phyloP scores from a whole-genome alignment of 2,888 invertebrate genomes.

The Parnassius glacialis region DNA sequence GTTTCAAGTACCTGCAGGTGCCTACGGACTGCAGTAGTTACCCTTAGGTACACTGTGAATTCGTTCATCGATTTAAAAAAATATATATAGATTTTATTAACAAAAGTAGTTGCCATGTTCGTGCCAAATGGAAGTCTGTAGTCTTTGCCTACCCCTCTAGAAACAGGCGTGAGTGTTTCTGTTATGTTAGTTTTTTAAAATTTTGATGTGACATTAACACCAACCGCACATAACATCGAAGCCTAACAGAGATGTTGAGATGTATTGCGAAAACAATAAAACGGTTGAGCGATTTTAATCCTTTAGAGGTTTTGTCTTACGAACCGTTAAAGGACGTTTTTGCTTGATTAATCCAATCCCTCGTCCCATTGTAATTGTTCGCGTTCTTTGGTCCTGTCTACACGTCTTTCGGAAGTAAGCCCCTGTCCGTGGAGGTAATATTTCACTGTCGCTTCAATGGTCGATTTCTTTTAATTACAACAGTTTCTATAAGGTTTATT shows the following conservation, averaged over 20 bases:
- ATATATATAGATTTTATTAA: too few species aligned
- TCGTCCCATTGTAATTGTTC: slow-evolving; percentile 55
- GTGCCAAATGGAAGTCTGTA: too few species aligned
- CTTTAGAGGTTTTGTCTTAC: slow-evolving; percentile 53
- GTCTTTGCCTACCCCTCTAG: too few species aligned
- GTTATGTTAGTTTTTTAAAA: not conserved
- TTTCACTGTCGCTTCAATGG: slow-evolving; percentile 15
- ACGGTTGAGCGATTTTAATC: slow-evolving; percentile 61
- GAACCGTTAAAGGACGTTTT: slow-evolving; percentile 58
- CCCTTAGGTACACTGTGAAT: not conserved
- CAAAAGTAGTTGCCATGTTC: too few species aligned
- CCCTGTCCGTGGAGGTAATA: slow-evolving; percentile 5
- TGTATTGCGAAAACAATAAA: slow-evolving; percentile 66
- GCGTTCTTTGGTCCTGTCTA: slow-evolving; percentile 35
- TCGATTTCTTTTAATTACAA: slow-evolving; percentile 15
- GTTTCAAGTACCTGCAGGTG: not conserved
- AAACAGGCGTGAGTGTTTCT: too few species aligned
- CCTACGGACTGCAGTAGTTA: too few species aligned
- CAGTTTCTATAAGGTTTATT: not conserved
- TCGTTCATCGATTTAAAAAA: not conserved
- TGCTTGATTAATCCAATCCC: slow-evolving; percentile 66
- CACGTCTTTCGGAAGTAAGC: slow-evolving; percentile 11
- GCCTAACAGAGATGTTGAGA: slow-evolving; percentile 31
- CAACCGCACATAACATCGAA: slow-evolving; percentile 8
- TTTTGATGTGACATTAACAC: slow-evolving; percentile 9